These are phyloP conservation scores for Halcyon badia DNA, from an alignment of 2,797 vertebrate genomes.

Conservation along the genomic window DNA sequence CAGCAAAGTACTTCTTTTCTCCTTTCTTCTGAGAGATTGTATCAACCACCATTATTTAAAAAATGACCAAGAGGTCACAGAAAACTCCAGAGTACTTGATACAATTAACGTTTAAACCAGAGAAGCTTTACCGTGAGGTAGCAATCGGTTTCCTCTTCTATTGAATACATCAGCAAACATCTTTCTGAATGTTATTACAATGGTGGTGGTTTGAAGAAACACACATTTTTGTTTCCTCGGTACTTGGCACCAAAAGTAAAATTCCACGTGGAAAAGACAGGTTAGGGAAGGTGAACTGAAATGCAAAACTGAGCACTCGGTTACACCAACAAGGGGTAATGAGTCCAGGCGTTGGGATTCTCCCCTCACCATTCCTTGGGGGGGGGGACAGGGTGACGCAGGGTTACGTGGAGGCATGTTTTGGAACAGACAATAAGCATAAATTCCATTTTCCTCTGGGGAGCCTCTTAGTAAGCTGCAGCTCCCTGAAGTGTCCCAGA, in stretches of 20 bases:
- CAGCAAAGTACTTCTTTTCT: constrained; percentile 2
- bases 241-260: neutral
- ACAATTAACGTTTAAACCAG: constrained; percentile 41
- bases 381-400: neutral
- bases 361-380: neutral
- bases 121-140: neutral
- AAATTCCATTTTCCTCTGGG: neutral
- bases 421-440: neutral
- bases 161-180: constrained; percentile 3
- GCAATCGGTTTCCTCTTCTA: neutral
- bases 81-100: neutral
- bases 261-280: neutral
- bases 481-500: neutral
- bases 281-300: constrained; percentile 16
- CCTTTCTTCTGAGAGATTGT: constrained; percentile 20
- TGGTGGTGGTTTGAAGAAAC: neutral
- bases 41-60: neutral
- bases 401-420: neutral
- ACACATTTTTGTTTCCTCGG: neutral
- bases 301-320: neutral
- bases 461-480: neutral
- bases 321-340: neutral
- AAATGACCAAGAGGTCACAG: neutral
- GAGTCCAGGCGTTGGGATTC: neutral
- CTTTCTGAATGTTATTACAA: constrained; percentile 8